Base-by-base conservation (phyloP, 37 sponge, comb jelly and placozoan genomes). In the Spongilla lacustris region DNA sequence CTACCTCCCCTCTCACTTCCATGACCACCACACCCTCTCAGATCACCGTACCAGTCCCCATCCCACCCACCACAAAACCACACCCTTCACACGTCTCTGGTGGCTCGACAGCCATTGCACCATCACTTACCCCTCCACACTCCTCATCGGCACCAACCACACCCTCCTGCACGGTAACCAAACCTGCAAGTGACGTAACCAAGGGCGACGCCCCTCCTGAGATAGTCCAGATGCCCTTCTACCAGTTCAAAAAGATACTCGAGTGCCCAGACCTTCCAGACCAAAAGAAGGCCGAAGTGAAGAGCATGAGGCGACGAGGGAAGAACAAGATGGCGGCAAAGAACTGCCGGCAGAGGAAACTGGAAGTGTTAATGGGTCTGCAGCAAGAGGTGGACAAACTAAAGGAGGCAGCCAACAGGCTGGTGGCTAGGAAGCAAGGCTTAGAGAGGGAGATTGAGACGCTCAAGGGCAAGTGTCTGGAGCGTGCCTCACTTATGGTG, bases 311-410 rank as follows among this genome's bases (percentile, higher is more conserved):
- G 22, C 84, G 84, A 29, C 38, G 85, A 48, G 94, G 94, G 2
- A 94, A 90, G 89, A 94, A 94, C 83, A 90, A 90, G 37, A 26
- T 70, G 1, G 94, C 94, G 25, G 94, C 94, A 11, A 90, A 85
- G 58, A 77, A 81, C 73, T 94, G 94, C 48, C 58, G 94, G 19
- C 83, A 94, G 78, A 80, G 86, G 41, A 94, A 94, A 78, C 13
- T 91, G 50, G 71, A 67, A 12, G 22, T 80, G 25, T 27, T 94
- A 0, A 66, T 35, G 23, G 92, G 92, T 0, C 81, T 92, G 80
- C 81, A 92, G 84, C 88, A 92, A 28, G 92, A 92, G 75, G 50
- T 92, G 13, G 88, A 80, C 4, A 28, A 31, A 27, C 29, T 92
- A 37, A 78, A 36, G 50, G 69, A 46, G 28, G 31, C n/a, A 0